phyloP scores from a whole-genome alignment of 2,888 invertebrate species.

The Cecidostiba fungosa region DNA sequence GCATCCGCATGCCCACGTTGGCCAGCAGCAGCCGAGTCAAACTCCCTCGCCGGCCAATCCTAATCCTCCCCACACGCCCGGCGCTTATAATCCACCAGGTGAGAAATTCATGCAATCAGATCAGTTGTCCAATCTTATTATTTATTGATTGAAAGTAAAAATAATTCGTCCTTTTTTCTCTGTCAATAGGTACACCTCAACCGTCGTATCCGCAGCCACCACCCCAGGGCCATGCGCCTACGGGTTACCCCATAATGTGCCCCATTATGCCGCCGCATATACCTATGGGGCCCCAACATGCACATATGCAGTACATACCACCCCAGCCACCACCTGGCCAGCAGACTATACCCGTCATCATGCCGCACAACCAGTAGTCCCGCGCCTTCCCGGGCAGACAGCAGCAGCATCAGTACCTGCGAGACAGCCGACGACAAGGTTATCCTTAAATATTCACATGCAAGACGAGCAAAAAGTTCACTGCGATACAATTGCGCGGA shows the following conservation, averaged over 20 bases:
- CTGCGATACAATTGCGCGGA: constrained; percentile 47
- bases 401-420: constrained; percentile 57
- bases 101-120: not conserved
- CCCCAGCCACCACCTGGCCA: constrained; percentile 80
- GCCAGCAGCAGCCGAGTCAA: constrained; percentile 78
- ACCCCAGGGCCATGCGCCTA: constrained; percentile 81
- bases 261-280: constrained; percentile 81
- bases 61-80: constrained; percentile 82
- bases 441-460: constrained; percentile 58
- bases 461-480: constrained; percentile 52
- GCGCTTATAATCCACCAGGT: constrained; percentile 81
- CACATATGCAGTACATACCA: constrained; percentile 81
- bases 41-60: constrained; percentile 78
- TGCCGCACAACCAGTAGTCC: constrained; percentile 81
- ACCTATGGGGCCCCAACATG: constrained; percentile 79
- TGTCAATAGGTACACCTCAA: constrained; percentile 75
- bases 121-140: not conserved
- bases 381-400: constrained; percentile 63
- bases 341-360: constrained; percentile 80
- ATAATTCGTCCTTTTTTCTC: not conserved
- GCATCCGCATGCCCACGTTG: constrained; percentile 77
- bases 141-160: not conserved
- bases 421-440: constrained; percentile 56
- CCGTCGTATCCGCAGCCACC: constrained; percentile 84
- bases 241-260: constrained; percentile 83